phyloP scores from a whole-genome alignment of 2,888 invertebrate genomes.

The Pyrochroa serraticornis region DNA sequence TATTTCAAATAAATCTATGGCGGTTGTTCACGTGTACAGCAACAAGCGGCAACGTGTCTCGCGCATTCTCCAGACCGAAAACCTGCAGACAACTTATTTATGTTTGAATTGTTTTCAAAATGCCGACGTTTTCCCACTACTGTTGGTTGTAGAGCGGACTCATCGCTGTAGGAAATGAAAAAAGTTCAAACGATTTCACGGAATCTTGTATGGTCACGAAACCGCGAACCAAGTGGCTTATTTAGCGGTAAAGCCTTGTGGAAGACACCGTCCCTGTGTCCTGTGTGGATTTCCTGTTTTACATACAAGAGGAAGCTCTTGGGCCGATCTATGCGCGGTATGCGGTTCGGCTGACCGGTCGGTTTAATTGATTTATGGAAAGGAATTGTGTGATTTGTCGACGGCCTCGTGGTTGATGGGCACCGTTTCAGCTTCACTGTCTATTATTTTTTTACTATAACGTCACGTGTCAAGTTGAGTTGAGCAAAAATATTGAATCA shows the following conservation, averaged over 20 bases:
- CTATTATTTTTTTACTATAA: slow-evolving; percentile 14
- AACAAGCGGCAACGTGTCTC: slow-evolving; percentile 55
- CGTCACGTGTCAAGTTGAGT: background rate
- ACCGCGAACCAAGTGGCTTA: slow-evolving; percentile 45
- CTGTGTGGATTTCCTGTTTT: slow-evolving; percentile 45
- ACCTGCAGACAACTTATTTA: slow-evolving; percentile 60
- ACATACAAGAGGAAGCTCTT: slow-evolving; percentile 50
- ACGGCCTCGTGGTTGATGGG: slow-evolving; percentile 28
- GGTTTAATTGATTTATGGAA: slow-evolving; percentile 56
- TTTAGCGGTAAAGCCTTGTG: slow-evolving; percentile 28
- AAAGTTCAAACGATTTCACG: slow-evolving; percentile 55
- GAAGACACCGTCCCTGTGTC: slow-evolving; percentile 28
- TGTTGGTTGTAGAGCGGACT: slow-evolving; percentile 48
- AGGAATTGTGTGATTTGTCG: slow-evolving; percentile 58
- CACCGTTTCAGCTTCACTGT: slow-evolving; percentile 16
- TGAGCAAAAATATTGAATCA: background rate
- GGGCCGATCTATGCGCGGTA: slow-evolving; percentile 46
- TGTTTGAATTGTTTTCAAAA: slow-evolving; percentile 61
- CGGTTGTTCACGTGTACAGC: slow-evolving; percentile 51
- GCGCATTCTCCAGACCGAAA: slow-evolving; percentile 55
- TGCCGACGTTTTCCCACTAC: slow-evolving; percentile 58
- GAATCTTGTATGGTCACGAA: slow-evolving; percentile 55
- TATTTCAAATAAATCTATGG: slow-evolving; percentile 50
- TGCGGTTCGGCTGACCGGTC: slow-evolving; percentile 43
- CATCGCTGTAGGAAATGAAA: slow-evolving; percentile 51